Percentiles rank a stretch among this genome's conserved stretches.
phyloP scores from a whole-genome alignment of 2,888 invertebrate species.

The Bombylius discolor region DNA sequence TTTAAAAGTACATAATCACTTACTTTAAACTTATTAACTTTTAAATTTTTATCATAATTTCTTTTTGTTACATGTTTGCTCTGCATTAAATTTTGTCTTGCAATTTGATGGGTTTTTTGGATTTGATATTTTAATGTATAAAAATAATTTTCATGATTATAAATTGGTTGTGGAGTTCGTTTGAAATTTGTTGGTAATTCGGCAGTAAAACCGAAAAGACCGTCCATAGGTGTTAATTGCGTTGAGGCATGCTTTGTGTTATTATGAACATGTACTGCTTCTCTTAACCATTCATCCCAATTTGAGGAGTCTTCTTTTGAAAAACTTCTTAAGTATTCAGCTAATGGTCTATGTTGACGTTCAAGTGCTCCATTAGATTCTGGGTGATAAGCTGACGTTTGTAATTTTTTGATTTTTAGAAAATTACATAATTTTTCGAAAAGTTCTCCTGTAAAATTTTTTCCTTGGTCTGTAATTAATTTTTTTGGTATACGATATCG shows the following conservation, averaged over 20 bases:
- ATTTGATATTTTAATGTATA: not conserved
- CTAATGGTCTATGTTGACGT: too few species aligned
- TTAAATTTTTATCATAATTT: not conserved
- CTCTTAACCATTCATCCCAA: too few species aligned
- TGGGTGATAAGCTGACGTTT: too few species aligned
- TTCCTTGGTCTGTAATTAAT: constrained; percentile 7
- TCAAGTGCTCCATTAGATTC: too few species aligned
- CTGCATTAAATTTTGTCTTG: not conserved
- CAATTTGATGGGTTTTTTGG: not conserved
- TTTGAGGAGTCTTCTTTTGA: too few species aligned
- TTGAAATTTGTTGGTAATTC: not conserved
- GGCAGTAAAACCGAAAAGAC: not conserved
- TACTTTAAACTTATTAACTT: not conserved
- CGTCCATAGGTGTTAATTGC: constrained; percentile 3
- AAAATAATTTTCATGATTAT: not conserved
- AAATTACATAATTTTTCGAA: too few species aligned
- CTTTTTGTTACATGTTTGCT: not conserved
- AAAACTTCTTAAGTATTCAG: too few species aligned
- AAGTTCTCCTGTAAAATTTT: not conserved
- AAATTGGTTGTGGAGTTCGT: not conserved
- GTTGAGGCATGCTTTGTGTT: not conserved
- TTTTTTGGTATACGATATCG: not conserved
- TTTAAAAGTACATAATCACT: not conserved
- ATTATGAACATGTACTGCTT: too few species aligned
- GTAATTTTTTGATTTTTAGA: too few species aligned